Percentiles rank a stretch among this genome's conserved stretches.
phyloP scores from a whole-genome alignment of 2,113 vertebrate genomes.

The Xiphorhynchus elegans region DNA sequence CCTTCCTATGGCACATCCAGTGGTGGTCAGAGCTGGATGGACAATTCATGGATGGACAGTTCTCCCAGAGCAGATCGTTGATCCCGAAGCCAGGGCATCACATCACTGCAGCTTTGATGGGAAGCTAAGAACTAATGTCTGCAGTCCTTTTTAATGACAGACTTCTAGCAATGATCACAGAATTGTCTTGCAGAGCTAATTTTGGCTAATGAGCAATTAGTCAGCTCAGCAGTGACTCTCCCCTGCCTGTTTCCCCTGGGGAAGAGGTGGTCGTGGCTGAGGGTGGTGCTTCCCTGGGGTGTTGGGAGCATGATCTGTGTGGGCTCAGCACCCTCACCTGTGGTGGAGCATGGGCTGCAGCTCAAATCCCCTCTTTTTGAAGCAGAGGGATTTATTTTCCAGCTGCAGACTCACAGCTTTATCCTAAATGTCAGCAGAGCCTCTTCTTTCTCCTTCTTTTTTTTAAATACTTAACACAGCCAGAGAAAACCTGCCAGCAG shows the following conservation, averaged over 20 bases:
- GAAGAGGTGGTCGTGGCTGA: background rate
- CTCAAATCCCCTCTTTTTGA: background rate
- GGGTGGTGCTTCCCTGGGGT: background rate
- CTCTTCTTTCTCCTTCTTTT: background rate
- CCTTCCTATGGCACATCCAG: fast-evolving
- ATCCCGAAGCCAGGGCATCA: background rate
- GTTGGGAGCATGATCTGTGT: background rate
- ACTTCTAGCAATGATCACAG: conserved; percentile 10
- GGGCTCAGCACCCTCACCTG: background rate
- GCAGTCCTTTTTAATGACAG: background rate
- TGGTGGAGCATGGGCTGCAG: background rate
- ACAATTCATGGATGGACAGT: background rate
- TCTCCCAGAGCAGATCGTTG: background rate
- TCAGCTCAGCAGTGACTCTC: background rate
- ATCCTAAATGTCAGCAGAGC: background rate
- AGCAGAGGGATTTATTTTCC: background rate
- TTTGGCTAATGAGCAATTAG: conserved; percentile 42
- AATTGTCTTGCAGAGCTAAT: conserved; percentile 2
- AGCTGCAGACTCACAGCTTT: background rate
- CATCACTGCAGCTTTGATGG: background rate
- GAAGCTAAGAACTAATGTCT: background rate
- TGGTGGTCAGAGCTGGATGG: background rate
- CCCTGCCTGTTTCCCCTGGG: background rate
- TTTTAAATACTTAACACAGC: background rate
- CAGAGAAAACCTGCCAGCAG: background rate